A percentile compares a stretch with the other conserved stretches of the same genome.
phyloP scores from a whole-genome alignment of 2,113 vertebrate genomes.

The Podarcis cretensis region DNA sequence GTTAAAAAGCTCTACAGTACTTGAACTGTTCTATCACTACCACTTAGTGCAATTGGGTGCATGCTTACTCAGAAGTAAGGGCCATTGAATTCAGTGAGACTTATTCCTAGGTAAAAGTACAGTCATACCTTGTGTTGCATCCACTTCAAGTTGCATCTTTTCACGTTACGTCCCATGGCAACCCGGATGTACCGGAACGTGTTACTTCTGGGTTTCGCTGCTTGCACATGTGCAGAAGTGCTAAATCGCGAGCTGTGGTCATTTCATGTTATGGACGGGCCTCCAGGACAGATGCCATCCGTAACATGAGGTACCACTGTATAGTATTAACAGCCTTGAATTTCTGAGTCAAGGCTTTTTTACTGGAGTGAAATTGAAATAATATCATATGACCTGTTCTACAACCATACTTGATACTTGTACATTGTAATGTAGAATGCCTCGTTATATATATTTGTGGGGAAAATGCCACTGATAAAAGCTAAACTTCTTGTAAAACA shows the following conservation, averaged over 20 bases:
- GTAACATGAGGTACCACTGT: too few relatives aligned
- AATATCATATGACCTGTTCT: neutral
- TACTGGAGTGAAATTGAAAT: neutral
- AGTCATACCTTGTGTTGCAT: too few relatives aligned
- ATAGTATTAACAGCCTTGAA: neutral
- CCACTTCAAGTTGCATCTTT: too few relatives aligned
- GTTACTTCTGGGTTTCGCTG: too few relatives aligned
- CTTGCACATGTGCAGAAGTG: too few relatives aligned
- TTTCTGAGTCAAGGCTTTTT: neutral
- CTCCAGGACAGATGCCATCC: too few relatives aligned
- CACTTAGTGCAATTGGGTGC: neutral
- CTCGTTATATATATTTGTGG: neutral
- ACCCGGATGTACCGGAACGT: too few relatives aligned
- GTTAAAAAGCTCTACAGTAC: neutral
- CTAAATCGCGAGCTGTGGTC: too few relatives aligned
- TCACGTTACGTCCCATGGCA: too few relatives aligned
- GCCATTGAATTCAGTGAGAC: neutral
- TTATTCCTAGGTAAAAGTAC: neutral
- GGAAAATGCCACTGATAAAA: neutral
- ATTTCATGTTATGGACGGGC: too few relatives aligned
- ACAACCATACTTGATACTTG: neutral
- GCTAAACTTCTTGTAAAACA: neutral
- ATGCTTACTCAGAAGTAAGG: neutral
- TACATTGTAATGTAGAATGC: rapidly evolving
- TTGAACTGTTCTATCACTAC: neutral